A percentile compares a stretch with the other conserved stretches of the same genome.
Conservation (phyloP, 2,797 vertebrate species). For the Ataeniobius toweri region DNA sequence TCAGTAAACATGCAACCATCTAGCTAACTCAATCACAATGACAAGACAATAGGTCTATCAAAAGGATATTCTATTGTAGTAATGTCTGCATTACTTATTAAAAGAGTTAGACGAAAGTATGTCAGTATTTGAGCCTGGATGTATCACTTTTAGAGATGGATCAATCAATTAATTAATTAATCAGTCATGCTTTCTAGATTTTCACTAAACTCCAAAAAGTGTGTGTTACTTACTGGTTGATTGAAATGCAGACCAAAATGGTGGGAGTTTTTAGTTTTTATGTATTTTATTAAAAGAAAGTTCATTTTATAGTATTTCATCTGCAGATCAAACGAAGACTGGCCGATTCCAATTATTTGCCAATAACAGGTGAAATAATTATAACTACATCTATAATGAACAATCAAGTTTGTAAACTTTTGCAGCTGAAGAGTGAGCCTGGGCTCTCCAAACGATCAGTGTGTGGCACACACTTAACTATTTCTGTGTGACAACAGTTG, state of each 20-base stretch:
- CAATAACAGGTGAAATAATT: not conserved
- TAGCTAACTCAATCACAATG: too few relatives aligned
- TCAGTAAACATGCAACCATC: not conserved
- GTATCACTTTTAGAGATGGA: too few relatives aligned
- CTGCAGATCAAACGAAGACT: not conserved
- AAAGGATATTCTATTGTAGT: too few relatives aligned
- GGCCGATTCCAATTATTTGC: not conserved
- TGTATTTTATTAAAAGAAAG: not conserved
- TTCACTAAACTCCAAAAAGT: not conserved
- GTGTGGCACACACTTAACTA: slow-evolving; percentile 38
- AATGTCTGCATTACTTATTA: too few relatives aligned
- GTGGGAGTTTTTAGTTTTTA: not conserved
- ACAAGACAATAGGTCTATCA: too few relatives aligned
- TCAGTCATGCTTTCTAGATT: not conserved
- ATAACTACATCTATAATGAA: not conserved
- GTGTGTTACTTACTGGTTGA: not conserved
- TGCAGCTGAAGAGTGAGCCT: not conserved
- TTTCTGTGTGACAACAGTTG: slow-evolving; percentile 57
- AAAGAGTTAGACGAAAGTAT: not conserved
- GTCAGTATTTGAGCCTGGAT: not conserved
- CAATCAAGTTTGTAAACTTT: not conserved
- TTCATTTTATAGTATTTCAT: not conserved
- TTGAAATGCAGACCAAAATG: not conserved
- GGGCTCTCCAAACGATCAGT: slow-evolving; percentile 37
- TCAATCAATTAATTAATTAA: too few relatives aligned